These are phyloP conservation scores for Rhamnusium bicolor DNA, from an alignment of 2,888 invertebrate genomes.

Conservation along the genomic window DNA sequence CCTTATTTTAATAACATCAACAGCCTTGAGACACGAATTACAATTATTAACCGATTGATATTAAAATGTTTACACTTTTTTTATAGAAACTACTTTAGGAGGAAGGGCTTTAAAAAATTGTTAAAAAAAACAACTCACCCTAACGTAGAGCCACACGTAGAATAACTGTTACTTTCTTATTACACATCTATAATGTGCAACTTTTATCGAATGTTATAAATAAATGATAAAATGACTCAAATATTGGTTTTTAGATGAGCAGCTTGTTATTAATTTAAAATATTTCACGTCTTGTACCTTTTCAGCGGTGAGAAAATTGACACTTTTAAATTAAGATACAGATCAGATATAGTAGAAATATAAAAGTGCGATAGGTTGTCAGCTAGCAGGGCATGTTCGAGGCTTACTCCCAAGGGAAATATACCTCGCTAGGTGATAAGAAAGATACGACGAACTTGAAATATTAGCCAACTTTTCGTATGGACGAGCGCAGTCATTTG, in stretches of 20 bases:
- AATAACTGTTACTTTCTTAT: no score
- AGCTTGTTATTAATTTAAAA: constrained; percentile 1
- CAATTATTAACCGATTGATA: no score
- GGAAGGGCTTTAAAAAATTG: no score
- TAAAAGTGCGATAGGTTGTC: constrained; percentile 64
- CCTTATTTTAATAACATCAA: no score
- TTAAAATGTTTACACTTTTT: no score
- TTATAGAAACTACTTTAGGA: no score
- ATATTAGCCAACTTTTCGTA: constrained; percentile 73
- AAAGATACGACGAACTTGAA: constrained; percentile 65
- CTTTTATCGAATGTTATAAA: no score
- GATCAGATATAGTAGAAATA: constrained; percentile 62
- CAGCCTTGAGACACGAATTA: no score
- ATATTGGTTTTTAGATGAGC: background rate
- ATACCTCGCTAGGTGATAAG: constrained; percentile 65
- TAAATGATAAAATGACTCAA: no score
- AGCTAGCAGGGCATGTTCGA: constrained; percentile 48
- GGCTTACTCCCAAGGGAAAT: constrained; percentile 67
- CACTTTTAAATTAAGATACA: constrained; percentile 67
- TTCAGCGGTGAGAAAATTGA: constrained; percentile 56
- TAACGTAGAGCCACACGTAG: no score
- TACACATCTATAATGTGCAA: no score
- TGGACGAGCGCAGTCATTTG: constrained; percentile 72
- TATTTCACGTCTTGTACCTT: constrained; percentile 12
- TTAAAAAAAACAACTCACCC: no score